These are phyloP conservation scores for Crocuta crocuta DNA, from an alignment of 2,113 vertebrate species.

Conservation along the genomic window DNA sequence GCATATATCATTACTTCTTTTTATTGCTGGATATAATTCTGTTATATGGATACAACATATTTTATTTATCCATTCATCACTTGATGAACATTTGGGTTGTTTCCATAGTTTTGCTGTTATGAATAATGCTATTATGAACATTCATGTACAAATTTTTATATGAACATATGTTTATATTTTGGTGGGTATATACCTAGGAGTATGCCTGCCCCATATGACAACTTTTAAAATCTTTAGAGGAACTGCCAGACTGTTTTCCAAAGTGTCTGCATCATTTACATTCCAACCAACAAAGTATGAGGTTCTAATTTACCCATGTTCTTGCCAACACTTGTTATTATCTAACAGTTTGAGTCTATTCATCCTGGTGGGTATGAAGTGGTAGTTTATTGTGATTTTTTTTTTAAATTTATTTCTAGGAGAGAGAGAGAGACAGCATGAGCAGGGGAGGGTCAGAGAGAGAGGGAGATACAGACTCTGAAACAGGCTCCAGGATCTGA, in stretches of 20 bases:
- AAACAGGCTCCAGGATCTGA: too few species aligned
- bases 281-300: neutral
- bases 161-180: neutral
- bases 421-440: too few species aligned
- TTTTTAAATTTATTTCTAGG: too few species aligned
- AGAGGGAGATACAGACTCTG: too few species aligned
- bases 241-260: conserved; percentile 1
- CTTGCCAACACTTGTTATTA: neutral
- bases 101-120: neutral
- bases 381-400: neutral
- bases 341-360: conserved; percentile 2
- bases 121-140: neutral
- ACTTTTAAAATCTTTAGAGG: neutral
- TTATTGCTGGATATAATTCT: neutral
- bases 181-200: neutral
- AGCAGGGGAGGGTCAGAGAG: too few species aligned
- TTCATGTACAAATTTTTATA: neutral
- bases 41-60: neutral
- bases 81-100: conserved; percentile 9
- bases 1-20: neutral
- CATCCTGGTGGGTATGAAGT: neutral
- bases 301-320: neutral
- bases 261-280: neutral
- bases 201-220: neutral
- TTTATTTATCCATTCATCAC: conserved; percentile 37